Percentiles rank a stretch among this genome's conserved stretches.
Conservation (phyloP, 2,888 invertebrate species). For the Synergus japonicus region DNA sequence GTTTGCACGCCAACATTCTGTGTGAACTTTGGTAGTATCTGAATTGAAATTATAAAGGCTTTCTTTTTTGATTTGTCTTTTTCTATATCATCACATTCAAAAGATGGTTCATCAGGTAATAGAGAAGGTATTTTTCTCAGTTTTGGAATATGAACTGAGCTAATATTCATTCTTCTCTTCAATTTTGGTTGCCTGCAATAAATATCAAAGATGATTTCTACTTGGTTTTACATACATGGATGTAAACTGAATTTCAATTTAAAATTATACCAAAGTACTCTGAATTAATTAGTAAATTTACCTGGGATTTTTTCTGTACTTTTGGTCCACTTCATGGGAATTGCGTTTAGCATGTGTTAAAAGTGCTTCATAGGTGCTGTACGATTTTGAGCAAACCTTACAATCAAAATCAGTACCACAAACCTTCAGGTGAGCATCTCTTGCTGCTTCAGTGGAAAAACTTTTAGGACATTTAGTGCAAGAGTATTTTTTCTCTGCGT, state of each 20-base stretch:
- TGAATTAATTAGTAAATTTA: constrained; percentile 51
- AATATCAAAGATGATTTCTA: not conserved
- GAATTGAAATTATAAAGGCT: constrained; percentile 26
- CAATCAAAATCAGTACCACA: constrained; percentile 75
- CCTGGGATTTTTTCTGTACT: constrained; percentile 68
- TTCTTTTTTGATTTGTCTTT: constrained; percentile 49
- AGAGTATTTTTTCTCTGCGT: constrained; percentile 74
- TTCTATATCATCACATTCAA: not conserved
- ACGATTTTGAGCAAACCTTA: constrained; percentile 68
- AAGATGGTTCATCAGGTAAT: not conserved
- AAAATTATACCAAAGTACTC: not conserved
- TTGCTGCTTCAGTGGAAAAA: constrained; percentile 75
- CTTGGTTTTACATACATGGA: not conserved
- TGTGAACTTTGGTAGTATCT: constrained; percentile 56
- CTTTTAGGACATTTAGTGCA: constrained; percentile 74
- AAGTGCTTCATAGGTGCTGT: constrained; percentile 75
- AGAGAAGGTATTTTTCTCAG: not conserved
- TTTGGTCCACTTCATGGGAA: constrained; percentile 69
- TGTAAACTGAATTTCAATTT: constrained; percentile 3
- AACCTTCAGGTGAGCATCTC: constrained; percentile 72
- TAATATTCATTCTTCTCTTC: constrained; percentile 12
- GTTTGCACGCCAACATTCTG: constrained; percentile 70
- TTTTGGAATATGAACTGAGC: constrained; percentile 14
- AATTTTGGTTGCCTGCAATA: constrained; percentile 1
- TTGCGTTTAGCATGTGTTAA: constrained; percentile 75